A percentile compares a stretch with the other conserved stretches of the same genome.
These are phyloP conservation scores for Baccha elongata DNA, from an alignment of 2,888 invertebrate genomes.

Conservation along the genomic window DNA sequence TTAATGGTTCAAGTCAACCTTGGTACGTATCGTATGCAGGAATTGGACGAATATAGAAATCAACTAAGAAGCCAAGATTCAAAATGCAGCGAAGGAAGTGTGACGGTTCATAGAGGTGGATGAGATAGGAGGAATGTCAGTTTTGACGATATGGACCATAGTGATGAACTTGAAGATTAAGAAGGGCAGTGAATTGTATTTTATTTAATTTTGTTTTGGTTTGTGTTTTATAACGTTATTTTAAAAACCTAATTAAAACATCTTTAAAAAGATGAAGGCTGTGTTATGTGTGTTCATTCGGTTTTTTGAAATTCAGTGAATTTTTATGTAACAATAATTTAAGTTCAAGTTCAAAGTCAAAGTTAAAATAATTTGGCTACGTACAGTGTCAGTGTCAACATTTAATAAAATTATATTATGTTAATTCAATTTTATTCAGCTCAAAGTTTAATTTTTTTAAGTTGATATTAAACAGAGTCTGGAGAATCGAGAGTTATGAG, in stretches of 20 bases:
- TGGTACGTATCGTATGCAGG: constrained; percentile 95
- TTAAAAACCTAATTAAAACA: not conserved
- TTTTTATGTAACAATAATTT: too few relatives aligned
- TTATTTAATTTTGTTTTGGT: not conserved
- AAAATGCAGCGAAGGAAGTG: constrained; percentile 89
- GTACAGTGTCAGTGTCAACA: too few relatives aligned
- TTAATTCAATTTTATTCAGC: too few relatives aligned
- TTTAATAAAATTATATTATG: too few relatives aligned
- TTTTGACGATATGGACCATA: constrained; percentile 77
- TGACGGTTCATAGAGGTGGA: constrained; percentile 82
- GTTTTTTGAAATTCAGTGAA: too few relatives aligned
- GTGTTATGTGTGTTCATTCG: not conserved
- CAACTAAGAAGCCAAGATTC: constrained; percentile 95
- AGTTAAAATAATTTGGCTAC: too few relatives aligned
- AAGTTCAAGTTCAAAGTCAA: too few relatives aligned
- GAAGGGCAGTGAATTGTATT: not conserved
- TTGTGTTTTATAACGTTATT: not conserved
- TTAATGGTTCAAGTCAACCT: constrained; percentile 96
- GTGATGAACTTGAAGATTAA: constrained; percentile 6
- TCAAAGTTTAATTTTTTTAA: too few relatives aligned
- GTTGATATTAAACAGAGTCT: too few relatives aligned
- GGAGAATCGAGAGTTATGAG: too few relatives aligned
- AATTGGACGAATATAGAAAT: constrained; percentile 93
- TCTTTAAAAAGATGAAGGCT: not conserved
- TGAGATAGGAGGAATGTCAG: constrained; percentile 82